A percentile compares a stretch with the other conserved stretches of the same genome.
Evolutionary conservation across 2,797 vertebrate species (phyloP).

Genomic region (Epinephelus coioides): DNA sequence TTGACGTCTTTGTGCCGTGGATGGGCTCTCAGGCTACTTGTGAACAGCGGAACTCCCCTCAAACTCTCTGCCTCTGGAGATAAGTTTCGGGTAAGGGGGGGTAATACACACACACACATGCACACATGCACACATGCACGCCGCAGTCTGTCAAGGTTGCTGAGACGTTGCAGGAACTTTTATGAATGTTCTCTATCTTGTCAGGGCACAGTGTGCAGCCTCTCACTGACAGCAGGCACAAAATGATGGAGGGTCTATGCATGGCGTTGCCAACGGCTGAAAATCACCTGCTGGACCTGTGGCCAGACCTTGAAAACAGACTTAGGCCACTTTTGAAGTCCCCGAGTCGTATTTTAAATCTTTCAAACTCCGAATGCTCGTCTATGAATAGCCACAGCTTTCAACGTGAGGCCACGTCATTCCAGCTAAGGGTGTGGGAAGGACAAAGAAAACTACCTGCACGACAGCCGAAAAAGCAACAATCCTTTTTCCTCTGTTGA

Average conservation of each 20-base stretch:
- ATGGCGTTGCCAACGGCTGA: constrained; percentile 60
- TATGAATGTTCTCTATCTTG: constrained; percentile 78
- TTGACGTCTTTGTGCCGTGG: constrained; percentile 81
- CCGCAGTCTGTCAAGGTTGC: constrained; percentile 71
- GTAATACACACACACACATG: background rate
- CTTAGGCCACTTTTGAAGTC: constrained; percentile 26
- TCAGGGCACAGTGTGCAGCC: constrained; percentile 63
- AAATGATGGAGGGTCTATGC: constrained; percentile 68
- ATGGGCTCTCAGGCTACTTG: constrained; percentile 82
- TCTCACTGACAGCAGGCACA: constrained; percentile 65
- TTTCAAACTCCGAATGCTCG: constrained; percentile 12
- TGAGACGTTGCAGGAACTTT: constrained; percentile 68
- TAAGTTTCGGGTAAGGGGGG: constrained; percentile 31
- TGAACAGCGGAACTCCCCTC: constrained; percentile 64
- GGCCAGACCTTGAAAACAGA: constrained; percentile 63
- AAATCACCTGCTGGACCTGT: constrained; percentile 69
- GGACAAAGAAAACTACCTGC: background rate
- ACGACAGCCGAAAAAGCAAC: background rate
- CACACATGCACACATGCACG: constrained; percentile 4
- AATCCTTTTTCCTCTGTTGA: background rate
- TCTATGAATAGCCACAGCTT: constrained; percentile 8
- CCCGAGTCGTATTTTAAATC: constrained; percentile 32
- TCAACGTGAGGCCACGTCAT: background rate
- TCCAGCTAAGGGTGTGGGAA: background rate
- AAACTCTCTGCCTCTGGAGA: constrained; percentile 60